These are phyloP conservation scores for Panopea generosa DNA, from an alignment of 2,888 invertebrate genomes.

Conservation along the genomic window DNA sequence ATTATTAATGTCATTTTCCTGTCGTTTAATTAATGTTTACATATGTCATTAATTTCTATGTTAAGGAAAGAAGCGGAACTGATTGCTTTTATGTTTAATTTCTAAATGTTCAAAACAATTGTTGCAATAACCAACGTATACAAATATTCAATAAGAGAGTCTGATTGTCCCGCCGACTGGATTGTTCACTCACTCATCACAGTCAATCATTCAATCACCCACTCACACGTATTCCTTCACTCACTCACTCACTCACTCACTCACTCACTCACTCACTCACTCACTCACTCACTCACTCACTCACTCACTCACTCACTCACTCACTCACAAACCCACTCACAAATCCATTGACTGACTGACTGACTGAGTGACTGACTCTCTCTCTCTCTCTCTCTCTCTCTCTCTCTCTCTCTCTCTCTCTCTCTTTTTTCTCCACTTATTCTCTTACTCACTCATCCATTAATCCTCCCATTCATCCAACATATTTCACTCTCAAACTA, in stretches of 20 bases:
- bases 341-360: background rate
- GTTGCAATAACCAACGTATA: no score
- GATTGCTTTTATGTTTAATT: no score
- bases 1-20: no score
- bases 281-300: background rate
- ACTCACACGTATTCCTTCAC: background rate
- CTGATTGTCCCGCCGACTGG: no score
- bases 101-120: no score
- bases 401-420: background rate
- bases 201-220: background rate
- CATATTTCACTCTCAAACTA: background rate
- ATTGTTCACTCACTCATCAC: no score
- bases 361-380: background rate
- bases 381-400: background rate
- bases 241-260: slow-evolving; percentile 3
- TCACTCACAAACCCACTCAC: background rate
- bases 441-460: background rate
- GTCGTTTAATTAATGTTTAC: no score
- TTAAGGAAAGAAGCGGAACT: no score
- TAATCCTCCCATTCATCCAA: background rate
- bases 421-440: background rate
- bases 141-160: no score
- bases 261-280: slow-evolving; percentile 1
- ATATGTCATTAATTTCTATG: no score
- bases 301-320: background rate